These are phyloP conservation scores for Clarias fuscus DNA, from an alignment of 2,797 vertebrate species.

Conservation along the genomic window DNA sequence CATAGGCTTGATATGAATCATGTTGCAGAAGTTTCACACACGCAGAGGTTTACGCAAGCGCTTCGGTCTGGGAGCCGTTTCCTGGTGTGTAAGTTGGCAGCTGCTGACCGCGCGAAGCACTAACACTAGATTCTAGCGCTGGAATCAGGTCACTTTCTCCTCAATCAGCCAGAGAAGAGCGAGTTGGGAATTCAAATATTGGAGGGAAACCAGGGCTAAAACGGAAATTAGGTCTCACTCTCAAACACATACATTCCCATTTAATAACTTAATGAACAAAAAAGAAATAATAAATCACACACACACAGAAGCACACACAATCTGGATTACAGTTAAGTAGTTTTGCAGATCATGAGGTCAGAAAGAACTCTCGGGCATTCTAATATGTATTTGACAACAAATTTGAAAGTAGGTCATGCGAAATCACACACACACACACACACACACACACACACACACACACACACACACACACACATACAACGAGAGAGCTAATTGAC, in stretches of 20 bases:
- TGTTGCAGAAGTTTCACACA: background rate
- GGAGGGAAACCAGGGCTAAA: slow-evolving; percentile 33
- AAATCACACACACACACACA: background rate
- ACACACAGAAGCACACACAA: background rate
- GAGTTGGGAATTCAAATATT: slow-evolving; percentile 21
- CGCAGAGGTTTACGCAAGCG: slow-evolving; percentile 23
- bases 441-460: background rate
- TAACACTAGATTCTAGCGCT: background rate
- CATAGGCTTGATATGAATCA: background rate
- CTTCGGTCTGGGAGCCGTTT: slow-evolving; percentile 26
- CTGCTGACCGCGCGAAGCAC: slow-evolving; percentile 37
- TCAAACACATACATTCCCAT: slow-evolving; percentile 7
- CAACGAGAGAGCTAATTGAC: background rate
- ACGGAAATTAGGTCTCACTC: slow-evolving; percentile 29
- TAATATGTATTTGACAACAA: background rate
- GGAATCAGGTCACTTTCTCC: slow-evolving; percentile 40
- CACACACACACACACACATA: background rate
- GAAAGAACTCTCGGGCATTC: background rate
- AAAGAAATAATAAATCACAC: background rate
- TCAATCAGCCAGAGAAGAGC: slow-evolving; percentile 26
- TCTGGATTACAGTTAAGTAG: background rate
- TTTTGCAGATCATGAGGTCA: background rate
- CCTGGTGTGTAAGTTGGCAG: slow-evolving; percentile 41
- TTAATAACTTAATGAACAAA: background rate
- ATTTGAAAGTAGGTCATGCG: background rate